Conservation (phyloP, 1,140 invertebrate species). For the Hyles euphorbiae region DNA sequence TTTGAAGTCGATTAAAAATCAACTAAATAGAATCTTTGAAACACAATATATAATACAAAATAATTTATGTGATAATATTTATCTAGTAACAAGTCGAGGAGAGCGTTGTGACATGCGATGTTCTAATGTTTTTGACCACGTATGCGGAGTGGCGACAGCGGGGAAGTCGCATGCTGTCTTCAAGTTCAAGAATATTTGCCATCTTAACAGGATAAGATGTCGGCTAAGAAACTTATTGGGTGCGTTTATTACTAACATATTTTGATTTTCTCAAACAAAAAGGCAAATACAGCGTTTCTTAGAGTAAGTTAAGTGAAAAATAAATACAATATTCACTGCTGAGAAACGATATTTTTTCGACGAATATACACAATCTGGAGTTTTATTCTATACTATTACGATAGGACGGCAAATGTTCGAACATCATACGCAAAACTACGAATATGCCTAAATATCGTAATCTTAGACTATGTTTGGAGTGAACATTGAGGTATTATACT, state of each 20-base stretch:
- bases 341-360: neutral
- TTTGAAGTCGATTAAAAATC: no score
- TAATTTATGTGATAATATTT: neutral
- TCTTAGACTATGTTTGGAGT: no score
- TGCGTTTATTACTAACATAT: constrained; percentile 16
- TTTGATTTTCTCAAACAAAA: neutral
- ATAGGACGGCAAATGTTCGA: no score
- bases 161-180: constrained; percentile 23
- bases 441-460: neutral
- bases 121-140: constrained; percentile 47
- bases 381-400: no score
- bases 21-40: neutral
- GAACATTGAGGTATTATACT: no score
- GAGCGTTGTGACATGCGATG: constrained; percentile 29
- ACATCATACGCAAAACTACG: no score
- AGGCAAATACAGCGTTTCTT: no score
- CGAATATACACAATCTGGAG: neutral
- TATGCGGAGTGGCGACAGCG: constrained; percentile 37
- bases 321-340: neutral
- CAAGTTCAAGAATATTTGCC: constrained; percentile 47
- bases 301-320: neutral
- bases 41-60: no score
- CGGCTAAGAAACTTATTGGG: constrained; percentile 24
- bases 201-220: constrained; percentile 42
- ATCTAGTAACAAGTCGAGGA: constrained; percentile 20